A percentile compares a stretch with the other conserved stretches of the same genome.
These are phyloP conservation scores for Zygaena filipendulae DNA, from an alignment of 2,888 invertebrate species.

Conservation along the genomic window DNA sequence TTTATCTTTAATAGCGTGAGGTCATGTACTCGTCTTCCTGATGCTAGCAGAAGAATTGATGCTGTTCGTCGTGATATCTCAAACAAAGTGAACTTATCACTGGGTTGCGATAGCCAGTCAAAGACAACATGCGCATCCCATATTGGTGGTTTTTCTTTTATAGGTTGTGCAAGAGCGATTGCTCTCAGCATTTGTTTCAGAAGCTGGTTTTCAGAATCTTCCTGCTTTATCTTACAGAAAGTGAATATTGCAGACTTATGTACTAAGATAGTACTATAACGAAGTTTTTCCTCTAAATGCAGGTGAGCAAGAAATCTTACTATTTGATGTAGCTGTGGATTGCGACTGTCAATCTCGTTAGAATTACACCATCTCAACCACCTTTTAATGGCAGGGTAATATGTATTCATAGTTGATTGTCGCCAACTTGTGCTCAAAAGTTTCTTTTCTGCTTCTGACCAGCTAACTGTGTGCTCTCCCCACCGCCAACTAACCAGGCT, in stretches of 20 bases:
- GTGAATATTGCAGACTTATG: constrained; percentile 10
- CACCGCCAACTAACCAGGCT: constrained; percentile 17
- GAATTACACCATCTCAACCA: constrained; percentile 8
- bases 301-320: constrained; percentile 8
- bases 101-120: constrained; percentile 4
- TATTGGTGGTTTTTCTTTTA: constrained; percentile 1
- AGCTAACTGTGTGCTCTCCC: constrained; percentile 5
- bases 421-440: constrained; percentile 12
- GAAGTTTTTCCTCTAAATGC: constrained; percentile 5
- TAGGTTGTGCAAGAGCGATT: constrained; percentile 5
- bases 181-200: constrained; percentile 7
- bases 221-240: constrained; percentile 6
- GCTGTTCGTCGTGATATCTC: constrained; percentile 6
- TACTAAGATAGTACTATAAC: no score
- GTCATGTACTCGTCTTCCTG: constrained; percentile 12
- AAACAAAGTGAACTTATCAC: constrained; percentile 3
- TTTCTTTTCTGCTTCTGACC: constrained; percentile 9
- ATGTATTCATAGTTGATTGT: constrained; percentile 7
- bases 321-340: constrained; percentile 4
- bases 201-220: constrained; percentile 2
- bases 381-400: constrained; percentile 5
- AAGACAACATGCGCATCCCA: constrained; percentile 7
- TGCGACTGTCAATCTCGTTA: not conserved
- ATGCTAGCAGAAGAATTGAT: constrained; percentile 6
- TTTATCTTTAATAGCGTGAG: constrained; percentile 7